A percentile compares a stretch with the other conserved stretches of the same genome.
Conservation (phyloP, 2,797 vertebrate genomes). For the Poecile montanus region DNA sequence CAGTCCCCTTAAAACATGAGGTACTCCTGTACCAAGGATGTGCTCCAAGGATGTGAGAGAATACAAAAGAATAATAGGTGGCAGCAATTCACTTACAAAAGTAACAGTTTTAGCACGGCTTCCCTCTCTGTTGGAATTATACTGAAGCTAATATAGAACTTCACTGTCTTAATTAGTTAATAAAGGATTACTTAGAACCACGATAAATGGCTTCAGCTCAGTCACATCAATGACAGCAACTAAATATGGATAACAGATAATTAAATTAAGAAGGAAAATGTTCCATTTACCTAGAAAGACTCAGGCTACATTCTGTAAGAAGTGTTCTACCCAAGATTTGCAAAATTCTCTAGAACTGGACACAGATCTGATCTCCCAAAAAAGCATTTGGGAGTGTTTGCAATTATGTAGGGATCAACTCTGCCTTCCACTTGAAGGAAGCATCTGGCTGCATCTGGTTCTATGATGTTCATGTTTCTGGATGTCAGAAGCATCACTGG, state of each 20-base stretch:
- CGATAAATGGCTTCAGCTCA: not conserved
- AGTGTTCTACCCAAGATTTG: not conserved
- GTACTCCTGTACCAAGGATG: not conserved
- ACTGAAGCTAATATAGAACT: not conserved
- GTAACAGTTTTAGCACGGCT: not conserved
- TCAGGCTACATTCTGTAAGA: not conserved
- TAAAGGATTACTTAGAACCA: not conserved
- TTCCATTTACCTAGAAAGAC: not conserved
- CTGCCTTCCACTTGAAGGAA: not conserved
- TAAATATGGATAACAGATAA: not conserved
- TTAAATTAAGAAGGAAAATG: not conserved
- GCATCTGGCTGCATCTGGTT: not conserved
- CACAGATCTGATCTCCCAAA: not conserved
- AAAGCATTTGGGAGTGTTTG: not conserved
- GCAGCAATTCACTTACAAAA: not conserved
- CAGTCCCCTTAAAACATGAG: not conserved
- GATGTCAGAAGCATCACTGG: not conserved
- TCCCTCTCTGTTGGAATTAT: not conserved
- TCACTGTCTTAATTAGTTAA: not conserved
- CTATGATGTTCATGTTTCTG: not conserved
- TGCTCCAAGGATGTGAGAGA: not conserved
- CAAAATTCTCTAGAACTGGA: not conserved
- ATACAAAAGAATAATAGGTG: not conserved
- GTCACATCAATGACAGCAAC: not conserved
- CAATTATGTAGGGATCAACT: fast-evolving